Evolutionary conservation across 2,797 vertebrate genomes (phyloP).

Genomic region (Gymnopithys bicolor): DNA sequence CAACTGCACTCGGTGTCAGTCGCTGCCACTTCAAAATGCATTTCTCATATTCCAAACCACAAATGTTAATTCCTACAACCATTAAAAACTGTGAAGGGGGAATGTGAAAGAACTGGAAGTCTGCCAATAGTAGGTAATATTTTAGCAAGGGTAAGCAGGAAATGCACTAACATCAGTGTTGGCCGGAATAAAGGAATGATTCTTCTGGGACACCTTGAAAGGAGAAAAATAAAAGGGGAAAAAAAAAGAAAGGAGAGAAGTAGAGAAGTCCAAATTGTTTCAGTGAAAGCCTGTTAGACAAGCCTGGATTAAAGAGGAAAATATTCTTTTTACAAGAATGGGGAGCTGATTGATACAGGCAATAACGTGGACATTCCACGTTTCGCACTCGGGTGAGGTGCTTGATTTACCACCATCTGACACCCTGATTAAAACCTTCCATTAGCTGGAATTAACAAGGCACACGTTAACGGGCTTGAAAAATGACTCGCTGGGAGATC

Average conservation of each 20-base stretch:
- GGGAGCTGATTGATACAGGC: background rate
- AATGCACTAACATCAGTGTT: background rate
- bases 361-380: background rate
- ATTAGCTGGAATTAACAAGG: slow-evolving; percentile 43
- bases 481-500: background rate
- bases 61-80: slow-evolving; percentile 36
- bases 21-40: background rate
- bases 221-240: accelerated
- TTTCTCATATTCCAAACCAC: slow-evolving; percentile 18
- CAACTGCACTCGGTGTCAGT: background rate
- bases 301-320: background rate
- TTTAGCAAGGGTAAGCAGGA: slow-evolving; percentile 42
- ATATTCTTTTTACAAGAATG: background rate
- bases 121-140: slow-evolving; percentile 25
- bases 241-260: background rate
- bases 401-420: slow-evolving; percentile 9
- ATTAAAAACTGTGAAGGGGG: background rate
- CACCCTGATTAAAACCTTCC: slow-evolving; percentile 39
- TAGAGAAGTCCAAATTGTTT: background rate
- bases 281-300: background rate
- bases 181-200: background rate
- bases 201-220: slow-evolving; percentile 32
- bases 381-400: background rate
- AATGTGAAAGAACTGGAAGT: slow-evolving; percentile 32
- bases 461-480: background rate